Evolutionary conservation across 2,888 invertebrate species (phyloP).

Genomic region (Pachliopta kotzebuea): DNA sequence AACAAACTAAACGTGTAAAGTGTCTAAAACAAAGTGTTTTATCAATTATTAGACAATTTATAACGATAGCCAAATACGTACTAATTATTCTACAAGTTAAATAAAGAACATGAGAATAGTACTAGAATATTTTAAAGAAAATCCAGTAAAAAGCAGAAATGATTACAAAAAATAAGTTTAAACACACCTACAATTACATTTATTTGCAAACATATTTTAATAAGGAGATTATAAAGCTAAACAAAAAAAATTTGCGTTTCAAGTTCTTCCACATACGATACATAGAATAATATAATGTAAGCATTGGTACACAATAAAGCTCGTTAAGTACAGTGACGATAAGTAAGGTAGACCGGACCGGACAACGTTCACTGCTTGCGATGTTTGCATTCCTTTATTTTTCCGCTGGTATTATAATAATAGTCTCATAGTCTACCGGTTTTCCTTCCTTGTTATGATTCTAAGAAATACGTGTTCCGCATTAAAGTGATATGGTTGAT

Average conservation of each 20-base stretch:
- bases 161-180: no score
- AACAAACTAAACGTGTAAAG: no score
- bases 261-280: not conserved
- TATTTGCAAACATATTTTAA: no score
- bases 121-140: no score
- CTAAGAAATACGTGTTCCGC: conserved; percentile 17
- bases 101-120: no score
- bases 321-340: conserved; percentile 10
- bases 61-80: no score
- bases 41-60: no score
- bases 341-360: conserved; percentile 13
- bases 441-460: conserved; percentile 29
- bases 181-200: no score
- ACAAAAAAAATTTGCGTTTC: not conserved
- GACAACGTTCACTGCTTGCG: conserved; percentile 5
- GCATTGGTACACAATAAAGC: conserved; percentile 8
- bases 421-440: conserved; percentile 16
- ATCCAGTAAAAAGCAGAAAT: no score
- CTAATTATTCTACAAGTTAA: no score
- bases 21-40: no score
- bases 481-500: conserved; percentile 11
- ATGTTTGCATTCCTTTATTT: conserved; percentile 26
- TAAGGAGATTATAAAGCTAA: no score
- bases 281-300: not conserved
- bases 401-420: conserved; percentile 20